These are phyloP conservation scores for Coturnix japonica DNA, from an alignment of 2,113 vertebrate genomes.

Conservation along the genomic window DNA sequence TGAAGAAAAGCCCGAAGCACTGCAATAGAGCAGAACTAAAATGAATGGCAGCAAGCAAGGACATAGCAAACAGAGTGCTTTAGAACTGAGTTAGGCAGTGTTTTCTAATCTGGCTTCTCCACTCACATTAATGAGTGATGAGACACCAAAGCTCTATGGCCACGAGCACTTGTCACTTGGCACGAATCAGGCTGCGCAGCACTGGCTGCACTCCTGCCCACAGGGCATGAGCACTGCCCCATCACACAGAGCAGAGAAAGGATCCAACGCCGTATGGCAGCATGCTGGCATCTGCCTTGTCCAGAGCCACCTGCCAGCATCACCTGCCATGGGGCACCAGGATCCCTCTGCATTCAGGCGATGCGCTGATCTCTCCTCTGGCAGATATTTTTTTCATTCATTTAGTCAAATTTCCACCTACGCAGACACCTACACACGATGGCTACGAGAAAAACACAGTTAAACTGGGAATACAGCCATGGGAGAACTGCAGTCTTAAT, in stretches of 20 bases:
- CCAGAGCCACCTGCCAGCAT: not conserved
- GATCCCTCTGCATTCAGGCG: not conserved
- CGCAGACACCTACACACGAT: conserved; percentile 23
- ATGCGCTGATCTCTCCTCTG: not conserved
- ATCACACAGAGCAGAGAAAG: not conserved
- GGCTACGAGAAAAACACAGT: conserved; percentile 37
- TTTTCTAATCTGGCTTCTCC: not conserved
- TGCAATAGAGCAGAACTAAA: not conserved
- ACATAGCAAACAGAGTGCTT: not conserved
- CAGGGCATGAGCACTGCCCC: not conserved
- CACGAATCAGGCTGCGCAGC: not conserved
- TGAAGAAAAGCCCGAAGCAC: not conserved
- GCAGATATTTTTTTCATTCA: conserved; percentile 18
- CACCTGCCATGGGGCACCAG: not conserved
- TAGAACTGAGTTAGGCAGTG: not conserved
- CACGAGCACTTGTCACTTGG: not conserved
- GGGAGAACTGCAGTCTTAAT: not conserved
- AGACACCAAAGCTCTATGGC: not conserved
- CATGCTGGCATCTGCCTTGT: not conserved
- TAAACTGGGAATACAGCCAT: not conserved
- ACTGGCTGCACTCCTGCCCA: not conserved
- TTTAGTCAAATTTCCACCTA: conserved; percentile 41
- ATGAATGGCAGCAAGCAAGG: not conserved
- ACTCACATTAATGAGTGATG: not conserved
- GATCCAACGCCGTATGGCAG: not conserved